These are phyloP conservation scores for Adelosebastes latens DNA, from an alignment of 2,797 vertebrate genomes.

Conservation along the genomic window DNA sequence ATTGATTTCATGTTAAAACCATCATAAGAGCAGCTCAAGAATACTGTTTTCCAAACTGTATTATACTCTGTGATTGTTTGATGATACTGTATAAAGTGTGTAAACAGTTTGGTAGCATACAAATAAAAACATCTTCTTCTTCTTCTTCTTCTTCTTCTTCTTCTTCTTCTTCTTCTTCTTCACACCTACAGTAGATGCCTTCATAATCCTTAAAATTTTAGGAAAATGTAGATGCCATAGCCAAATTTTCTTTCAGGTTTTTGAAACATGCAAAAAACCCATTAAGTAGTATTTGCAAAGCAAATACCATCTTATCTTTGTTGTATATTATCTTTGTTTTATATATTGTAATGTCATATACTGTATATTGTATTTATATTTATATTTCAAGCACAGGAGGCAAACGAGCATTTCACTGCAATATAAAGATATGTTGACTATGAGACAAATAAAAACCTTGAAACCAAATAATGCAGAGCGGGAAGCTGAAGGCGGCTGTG, in stretches of 20 bases:
- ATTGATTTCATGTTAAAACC: neutral
- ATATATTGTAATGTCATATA: neutral
- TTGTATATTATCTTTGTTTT: neutral
- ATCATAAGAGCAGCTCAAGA: neutral
- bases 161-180: too few relatives aligned
- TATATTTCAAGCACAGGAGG: neutral
- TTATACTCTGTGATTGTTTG: neutral
- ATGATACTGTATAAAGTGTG: neutral
- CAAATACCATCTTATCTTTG: neutral
- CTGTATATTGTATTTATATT: neutral
- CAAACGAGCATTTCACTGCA: neutral
- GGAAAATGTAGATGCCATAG: too few relatives aligned
- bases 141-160: too few relatives aligned
- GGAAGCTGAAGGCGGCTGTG: neutral
- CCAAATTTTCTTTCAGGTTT: too few relatives aligned
- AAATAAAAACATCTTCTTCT: neutral
- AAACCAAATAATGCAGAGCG: neutral
- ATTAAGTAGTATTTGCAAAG: too few relatives aligned
- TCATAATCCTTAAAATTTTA: too few relatives aligned
- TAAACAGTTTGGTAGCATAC: neutral
- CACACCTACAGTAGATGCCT: too few relatives aligned
- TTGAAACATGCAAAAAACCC: neutral
- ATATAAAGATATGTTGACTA: neutral
- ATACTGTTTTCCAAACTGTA: neutral
- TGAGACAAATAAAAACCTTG: neutral